A percentile compares a stretch with the other conserved stretches of the same genome.
Conservation (phyloP, 2,113 vertebrate species). For the Sula dactylatra region DNA sequence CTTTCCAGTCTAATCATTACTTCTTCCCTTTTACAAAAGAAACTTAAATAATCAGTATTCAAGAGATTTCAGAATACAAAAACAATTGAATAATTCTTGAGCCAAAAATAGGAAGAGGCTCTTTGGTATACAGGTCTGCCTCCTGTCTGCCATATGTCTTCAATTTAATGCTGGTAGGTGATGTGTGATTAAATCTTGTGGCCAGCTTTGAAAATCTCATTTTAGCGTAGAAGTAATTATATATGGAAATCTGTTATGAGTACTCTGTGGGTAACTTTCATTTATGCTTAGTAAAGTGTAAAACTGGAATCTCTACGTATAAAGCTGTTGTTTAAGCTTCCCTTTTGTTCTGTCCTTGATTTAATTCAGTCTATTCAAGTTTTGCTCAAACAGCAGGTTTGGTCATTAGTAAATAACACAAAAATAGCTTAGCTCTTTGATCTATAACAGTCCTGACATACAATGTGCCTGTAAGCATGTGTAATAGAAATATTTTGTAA, state of each 20-base stretch:
- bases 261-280: conserved; percentile 5
- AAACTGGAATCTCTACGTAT: conserved; percentile 23
- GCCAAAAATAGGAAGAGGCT: not conserved
- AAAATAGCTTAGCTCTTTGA: conserved; percentile 30
- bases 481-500: conserved; percentile 45
- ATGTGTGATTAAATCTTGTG: conserved; percentile 11
- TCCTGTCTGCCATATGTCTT: not conserved
- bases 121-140: not conserved
- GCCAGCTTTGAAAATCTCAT: conserved; percentile 5
- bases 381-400: conserved; percentile 56
- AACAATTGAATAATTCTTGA: not conserved
- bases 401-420: conserved; percentile 28
- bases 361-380: conserved; percentile 36
- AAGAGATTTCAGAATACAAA: not conserved
- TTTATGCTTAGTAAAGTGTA: conserved; percentile 39
- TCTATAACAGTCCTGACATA: not conserved
- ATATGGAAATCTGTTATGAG: conserved; percentile 36
- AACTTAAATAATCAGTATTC: not conserved
- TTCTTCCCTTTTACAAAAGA: not conserved
- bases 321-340: conserved; percentile 5
- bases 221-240: conserved; percentile 24
- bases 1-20: not conserved
- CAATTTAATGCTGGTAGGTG: not conserved
- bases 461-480: not conserved
- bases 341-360: conserved; percentile 25